Evolutionary conservation across 2,888 invertebrate species (phyloP), one percentile per base, ranked within the genome.

Genomic region (Helobdella robusta): DNA sequence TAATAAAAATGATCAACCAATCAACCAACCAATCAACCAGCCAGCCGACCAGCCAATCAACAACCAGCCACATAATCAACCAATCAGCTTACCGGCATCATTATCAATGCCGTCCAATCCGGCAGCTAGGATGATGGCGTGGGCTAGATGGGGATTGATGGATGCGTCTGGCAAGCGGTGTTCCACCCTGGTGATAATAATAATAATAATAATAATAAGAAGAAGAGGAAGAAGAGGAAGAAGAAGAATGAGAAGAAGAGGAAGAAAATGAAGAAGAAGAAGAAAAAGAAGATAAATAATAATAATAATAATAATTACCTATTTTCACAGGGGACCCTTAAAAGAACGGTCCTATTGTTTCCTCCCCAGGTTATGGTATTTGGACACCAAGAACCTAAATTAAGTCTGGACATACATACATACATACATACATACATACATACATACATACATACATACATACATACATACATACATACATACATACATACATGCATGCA

Each of bases 111-210:
- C 72, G 65, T 72, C 67, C 23, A 73, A 54, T 6, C 73, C 73
- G 18, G 72, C 71, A 18, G 73, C 70, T 32, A 73, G 46, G 15
- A 72, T 67, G 20, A 67, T 67, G 2, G 73, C 72, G 34, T 70
- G 68, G 8, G 66, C 34, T 20, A 73, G 66, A 52, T 73, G 70
- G 1, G 72, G 72, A 48, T 71, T 72, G 40, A 66, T 36, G 25
- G 71, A 67, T 6, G 69, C 71, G 60, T 72, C 72, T 11, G 71
- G 68, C 30, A 71, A 28, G 15, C 73, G 66, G 59, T 72, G 68
- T 59, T 73, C 73, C n/a, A 73, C 58, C 46, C 71, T 71, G 66
- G 20, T 23, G 8, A n/a, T n/a, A n/a, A n/a, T n/a, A n/a, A n/a
- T n/a, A n/a, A n/a, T n/a, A n/a, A n/a, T n/a, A n/a, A n/a, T n/a